Evolutionary conservation across 2,113 vertebrate genomes (phyloP).

Genomic region (Propithecus coquereli): DNA sequence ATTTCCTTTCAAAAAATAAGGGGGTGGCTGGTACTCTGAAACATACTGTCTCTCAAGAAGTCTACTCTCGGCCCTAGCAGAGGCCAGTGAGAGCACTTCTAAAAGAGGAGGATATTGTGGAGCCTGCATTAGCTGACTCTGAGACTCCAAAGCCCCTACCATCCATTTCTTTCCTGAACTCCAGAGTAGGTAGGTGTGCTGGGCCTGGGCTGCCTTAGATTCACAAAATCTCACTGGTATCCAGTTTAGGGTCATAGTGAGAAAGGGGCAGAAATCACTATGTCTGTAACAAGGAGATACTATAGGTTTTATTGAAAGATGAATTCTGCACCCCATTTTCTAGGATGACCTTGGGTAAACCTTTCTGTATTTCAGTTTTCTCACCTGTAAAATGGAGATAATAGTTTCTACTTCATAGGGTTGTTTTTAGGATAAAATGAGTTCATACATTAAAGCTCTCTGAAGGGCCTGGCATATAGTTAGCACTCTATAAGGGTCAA

Average conservation of each 20-base stretch:
- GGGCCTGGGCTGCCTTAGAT: background rate
- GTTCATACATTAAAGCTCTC: background rate
- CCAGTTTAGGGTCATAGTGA: background rate
- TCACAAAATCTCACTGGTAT: background rate
- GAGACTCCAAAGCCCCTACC: background rate
- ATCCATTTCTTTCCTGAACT: background rate
- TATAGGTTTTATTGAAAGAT: background rate
- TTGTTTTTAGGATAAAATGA: background rate
- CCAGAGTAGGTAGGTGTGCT: background rate
- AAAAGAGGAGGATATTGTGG: background rate
- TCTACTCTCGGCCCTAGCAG: background rate
- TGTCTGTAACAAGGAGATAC: background rate
- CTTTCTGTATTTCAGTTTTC: background rate
- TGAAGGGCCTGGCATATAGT: background rate
- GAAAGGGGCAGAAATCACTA: background rate
- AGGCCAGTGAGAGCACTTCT: background rate
- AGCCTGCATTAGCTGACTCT: background rate
- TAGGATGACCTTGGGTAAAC: background rate
- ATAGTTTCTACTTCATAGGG: background rate
- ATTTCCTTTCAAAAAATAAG: background rate
- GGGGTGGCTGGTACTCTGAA: background rate
- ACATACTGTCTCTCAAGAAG: background rate
- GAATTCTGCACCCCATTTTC: background rate
- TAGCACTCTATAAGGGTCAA: background rate
- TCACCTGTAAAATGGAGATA: constrained; percentile 27